Evolutionary conservation across 2,797 vertebrate genomes (phyloP), one percentile per base, ranked within the genome.

Genomic region (Sitta carolinensis): DNA sequence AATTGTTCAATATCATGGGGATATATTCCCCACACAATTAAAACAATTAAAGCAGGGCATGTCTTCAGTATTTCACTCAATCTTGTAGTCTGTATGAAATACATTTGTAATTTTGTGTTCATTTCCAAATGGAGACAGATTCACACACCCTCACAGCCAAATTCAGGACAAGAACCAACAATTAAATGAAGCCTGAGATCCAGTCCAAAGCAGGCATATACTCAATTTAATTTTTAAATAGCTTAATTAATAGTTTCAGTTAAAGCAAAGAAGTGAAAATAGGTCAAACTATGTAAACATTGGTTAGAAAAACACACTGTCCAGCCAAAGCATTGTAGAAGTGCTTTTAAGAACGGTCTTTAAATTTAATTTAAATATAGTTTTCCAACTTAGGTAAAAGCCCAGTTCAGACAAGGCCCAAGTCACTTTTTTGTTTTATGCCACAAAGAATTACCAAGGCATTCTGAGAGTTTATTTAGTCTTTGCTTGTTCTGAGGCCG

Each of bases 281-380:
- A 94, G 95, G 95, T 95, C 93, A 96, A 96, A 96, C 94, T 93
- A 87, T 96, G 89, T 96, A 95, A 97, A 95, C 95, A 95, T 68
- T 13, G 57, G 93, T 95, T 95, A 95, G 89, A 81, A 96, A 95
- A 97, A 94, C 74, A 94, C 80, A 74, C 55, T 90, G 94, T 96
- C 93, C 95, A 94, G 95, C 91, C 91, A 96, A 96, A 82, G 70
- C 67, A 45, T 57, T 73, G 77, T 79, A 90, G 80, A 88, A 88
- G 52, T 45, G 84, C 90, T 94, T 90, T 91, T 79, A 87, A 96
- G 89, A 91, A 82, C 36, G 15, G 10, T 7, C 82, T 94, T 95
- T 81, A 88, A 63, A 86, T 88, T 95, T 91, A 96, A 95, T 96
- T 97, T 91, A 86, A 94, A 61, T 55, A 62, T 76, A 69, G 63